Base-by-base conservation (phyloP, 1,140 invertebrate species). In the Drosophila ambigua region DNA sequence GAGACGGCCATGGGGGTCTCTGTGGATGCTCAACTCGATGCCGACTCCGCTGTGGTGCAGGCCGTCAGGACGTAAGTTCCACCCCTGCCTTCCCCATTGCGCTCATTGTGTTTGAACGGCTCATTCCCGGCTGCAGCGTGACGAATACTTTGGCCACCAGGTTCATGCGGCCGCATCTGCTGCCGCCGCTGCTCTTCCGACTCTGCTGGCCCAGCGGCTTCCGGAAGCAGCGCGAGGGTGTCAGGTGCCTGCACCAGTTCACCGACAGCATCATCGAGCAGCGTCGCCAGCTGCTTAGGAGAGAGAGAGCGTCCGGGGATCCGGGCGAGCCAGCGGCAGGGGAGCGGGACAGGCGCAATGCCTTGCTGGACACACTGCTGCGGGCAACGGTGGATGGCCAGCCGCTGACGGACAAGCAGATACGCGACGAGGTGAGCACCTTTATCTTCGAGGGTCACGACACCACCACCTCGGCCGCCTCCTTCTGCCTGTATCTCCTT, bases 1-100 rank as follows among this genome's bases (percentile, higher is more conserved):
- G 96, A 98, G 92, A 96, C 96, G 8, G 96, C 97, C 5, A 97
- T 98, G 96, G 97, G 97, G 2, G 93, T 95, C 1, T 93, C 93
- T 53, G 91, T 98, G 3, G 93, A 95, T 90, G 95, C 95, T 1
- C 97, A 98, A 92, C 91, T 91, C 20, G 92, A 96, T 74, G 88
- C 83, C 2, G 92, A 95, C 53, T 96, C 95, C 0, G 93, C 94
- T 71, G 98, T 97, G 91, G 95, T 96, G 1, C 91, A 93, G 72
- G 94, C 95, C 31, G 93, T 97, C n/a, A 94, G 94, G 67, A 92
- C 92, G 94, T 96, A 93, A 93, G 92, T 39, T 31, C 2, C 31
- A 9, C 26, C 11, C 13, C 4, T 13, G 35, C 35, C 5, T 15
- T 46, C 8, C 9, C 2, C 4, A n/a, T 44, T 15, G 4, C 8